Conservation (phyloP, 2,888 invertebrate species). For the Atherix ibis region DNA sequence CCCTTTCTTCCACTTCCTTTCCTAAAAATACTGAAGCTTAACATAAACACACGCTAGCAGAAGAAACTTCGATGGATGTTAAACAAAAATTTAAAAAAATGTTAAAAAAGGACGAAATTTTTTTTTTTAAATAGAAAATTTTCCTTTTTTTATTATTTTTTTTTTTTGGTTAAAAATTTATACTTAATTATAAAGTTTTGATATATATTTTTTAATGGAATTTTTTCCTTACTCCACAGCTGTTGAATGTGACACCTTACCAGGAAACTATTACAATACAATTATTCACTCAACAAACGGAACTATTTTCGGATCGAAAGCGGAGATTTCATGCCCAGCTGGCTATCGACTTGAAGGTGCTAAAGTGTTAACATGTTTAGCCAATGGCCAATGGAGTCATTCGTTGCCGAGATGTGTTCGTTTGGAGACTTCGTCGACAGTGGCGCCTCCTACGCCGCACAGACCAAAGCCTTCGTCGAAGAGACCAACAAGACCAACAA, state of each 20-base stretch:
- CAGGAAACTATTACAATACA: constrained; percentile 36
- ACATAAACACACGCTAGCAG: no score
- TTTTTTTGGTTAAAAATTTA: no score
- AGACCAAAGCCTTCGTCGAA: constrained; percentile 24
- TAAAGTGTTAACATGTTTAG: constrained; percentile 48
- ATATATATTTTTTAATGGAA: no score
- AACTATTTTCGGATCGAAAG: constrained; percentile 50
- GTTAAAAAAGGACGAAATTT: no score
- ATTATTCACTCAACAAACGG: constrained; percentile 47
- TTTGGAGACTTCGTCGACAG: constrained; percentile 36
- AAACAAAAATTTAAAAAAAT: no score
- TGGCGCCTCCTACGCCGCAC: constrained; percentile 21
- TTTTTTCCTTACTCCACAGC: constrained; percentile 32
- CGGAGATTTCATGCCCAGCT: constrained; percentile 57
- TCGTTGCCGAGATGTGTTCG: constrained; percentile 58
- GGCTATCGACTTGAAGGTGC: constrained; percentile 56
- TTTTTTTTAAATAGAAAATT: no score
- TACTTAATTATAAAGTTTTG: no score
- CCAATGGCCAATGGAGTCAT: constrained; percentile 66
- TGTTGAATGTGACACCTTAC: constrained; percentile 54
- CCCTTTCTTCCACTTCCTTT: no score
- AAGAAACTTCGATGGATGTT: no score
- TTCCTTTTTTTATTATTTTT: no score
- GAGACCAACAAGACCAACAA: constrained; percentile 27
- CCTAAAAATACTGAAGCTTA: no score